Base-by-base conservation (phyloP, 2,797 vertebrate genomes). In the Phrynocephalus guinanensis region DNA sequence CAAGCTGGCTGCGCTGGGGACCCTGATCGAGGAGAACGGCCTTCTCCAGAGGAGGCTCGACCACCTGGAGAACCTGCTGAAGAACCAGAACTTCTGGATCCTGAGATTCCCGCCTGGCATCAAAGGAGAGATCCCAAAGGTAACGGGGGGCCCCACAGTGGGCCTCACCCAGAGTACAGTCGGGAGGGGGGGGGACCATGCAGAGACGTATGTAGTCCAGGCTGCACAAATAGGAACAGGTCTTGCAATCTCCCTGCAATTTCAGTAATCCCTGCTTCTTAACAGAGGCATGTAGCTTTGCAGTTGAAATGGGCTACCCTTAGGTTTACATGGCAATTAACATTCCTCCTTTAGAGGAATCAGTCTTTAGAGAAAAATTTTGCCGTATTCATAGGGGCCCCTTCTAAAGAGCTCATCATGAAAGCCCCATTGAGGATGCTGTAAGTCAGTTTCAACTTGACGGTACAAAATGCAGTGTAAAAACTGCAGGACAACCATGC, bases 41-140 rank as follows among this genome's bases (percentile, higher is more conserved):
- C 77, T 79, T 13, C 63, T 90, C 68, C 85, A 79, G 30, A 60
- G 13, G 70, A 84, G 87, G 28, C 33, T 84, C 82, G 82, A 88
- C 18, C 78, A 87, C 38, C 6, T 82, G 33, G 79, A 87, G 71
- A 82, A 86, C 48, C 79, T 85, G 24, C 20, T 82, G 71, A 82
- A 87, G 86, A 87, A 82, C 79, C 79, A 15, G 1, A 87, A 90
- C 56, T 90, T 90, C 78, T 90, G 89, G 89, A 84, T 87, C 78
- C 22, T 90, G 77, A 66, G 88, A 6, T 78, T 87, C 33, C 88
- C 88, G 20, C 88, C 88, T 0, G 76, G 68, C 30, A 5, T n/a
- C 24, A 79, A 67, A 33, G 81, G 88, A 24, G 85, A 86, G 38
- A 66, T 68, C 5, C 85, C 88, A 7, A 83, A 79, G 85, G 88